A percentile compares a stretch with the other conserved stretches of the same genome.
phyloP scores from a whole-genome alignment of 2,888 invertebrate species.

The Tryphoninae sp. region DNA sequence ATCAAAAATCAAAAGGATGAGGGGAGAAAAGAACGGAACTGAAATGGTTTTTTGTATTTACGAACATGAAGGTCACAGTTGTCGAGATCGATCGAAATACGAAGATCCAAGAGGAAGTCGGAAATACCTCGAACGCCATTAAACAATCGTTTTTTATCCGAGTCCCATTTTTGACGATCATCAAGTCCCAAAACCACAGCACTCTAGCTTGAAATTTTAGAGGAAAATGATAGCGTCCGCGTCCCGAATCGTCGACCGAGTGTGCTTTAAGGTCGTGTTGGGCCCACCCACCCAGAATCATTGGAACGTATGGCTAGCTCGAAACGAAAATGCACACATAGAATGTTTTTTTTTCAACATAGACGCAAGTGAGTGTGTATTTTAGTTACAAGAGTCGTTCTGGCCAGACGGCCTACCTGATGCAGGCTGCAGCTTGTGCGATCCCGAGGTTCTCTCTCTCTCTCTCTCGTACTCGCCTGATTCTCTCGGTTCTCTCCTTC shows the following conservation, averaged over 20 bases:
- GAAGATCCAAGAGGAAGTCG: no score
- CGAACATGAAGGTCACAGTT: no score
- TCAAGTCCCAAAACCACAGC: slow-evolving; percentile 1
- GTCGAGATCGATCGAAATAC: no score
- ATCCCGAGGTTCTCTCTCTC: slow-evolving; percentile 20
- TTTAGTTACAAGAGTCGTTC: slow-evolving; percentile 40
- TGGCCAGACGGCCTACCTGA: slow-evolving; percentile 51
- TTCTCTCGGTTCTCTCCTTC: slow-evolving; percentile 13
- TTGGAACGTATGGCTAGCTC: slow-evolving; percentile 5
- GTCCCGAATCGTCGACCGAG: slow-evolving; percentile 10
- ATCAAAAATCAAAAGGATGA: no score
- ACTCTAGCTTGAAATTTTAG: not conserved
- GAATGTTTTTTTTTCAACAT: slow-evolving; percentile 8
- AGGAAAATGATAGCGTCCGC: not conserved
- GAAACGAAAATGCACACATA: slow-evolving; percentile 27
- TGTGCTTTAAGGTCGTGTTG: slow-evolving; percentile 14
- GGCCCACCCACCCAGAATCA: slow-evolving; percentile 53
- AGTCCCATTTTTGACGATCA: not conserved
- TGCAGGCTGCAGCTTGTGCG: slow-evolving; percentile 30
- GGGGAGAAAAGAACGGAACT: no score
- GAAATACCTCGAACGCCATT: not conserved
- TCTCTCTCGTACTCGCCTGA: not conserved
- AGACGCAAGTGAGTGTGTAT: slow-evolving; percentile 36
- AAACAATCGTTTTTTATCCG: not conserved
- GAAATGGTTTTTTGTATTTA: not conserved